These are phyloP conservation scores for Lathamus discolor DNA, from an alignment of 2,113 vertebrate species.

Conservation along the genomic window DNA sequence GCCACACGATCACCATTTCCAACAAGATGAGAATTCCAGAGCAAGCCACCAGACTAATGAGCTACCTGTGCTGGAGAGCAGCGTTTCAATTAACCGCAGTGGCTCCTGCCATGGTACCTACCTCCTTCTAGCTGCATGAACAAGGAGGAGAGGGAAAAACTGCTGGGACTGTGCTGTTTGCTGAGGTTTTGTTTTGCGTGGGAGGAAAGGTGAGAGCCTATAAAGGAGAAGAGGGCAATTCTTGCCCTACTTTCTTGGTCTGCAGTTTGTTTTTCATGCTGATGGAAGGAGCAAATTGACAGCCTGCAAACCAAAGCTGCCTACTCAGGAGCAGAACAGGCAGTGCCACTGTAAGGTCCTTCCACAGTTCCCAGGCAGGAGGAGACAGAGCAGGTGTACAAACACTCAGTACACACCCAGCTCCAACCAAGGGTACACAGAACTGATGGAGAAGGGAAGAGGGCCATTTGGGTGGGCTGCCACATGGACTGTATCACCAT, in stretches of 20 bases:
- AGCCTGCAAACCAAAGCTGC: not conserved
- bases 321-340: not conserved
- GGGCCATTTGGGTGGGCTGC: not conserved
- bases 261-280: not conserved
- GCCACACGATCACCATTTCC: slow-evolving; percentile 33
- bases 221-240: not conserved
- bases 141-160: not conserved
- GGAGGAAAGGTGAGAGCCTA: not conserved
- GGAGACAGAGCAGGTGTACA: not conserved
- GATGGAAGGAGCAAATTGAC: not conserved
- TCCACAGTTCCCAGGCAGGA: not conserved
- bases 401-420: not conserved
- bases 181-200: not conserved
- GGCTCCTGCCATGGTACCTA: not conserved
- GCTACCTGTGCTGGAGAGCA: slow-evolving; percentile 7
- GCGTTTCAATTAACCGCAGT: slow-evolving; percentile 4
- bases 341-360: not conserved
- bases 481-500: not conserved
- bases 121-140: not conserved
- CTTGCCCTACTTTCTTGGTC: not conserved
- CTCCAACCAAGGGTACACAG: not conserved
- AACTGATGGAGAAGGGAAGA: not conserved
- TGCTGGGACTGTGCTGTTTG: not conserved
- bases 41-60: slow-evolving; percentile 47
- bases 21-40: slow-evolving; percentile 51